A percentile compares a stretch with the other conserved stretches of the same genome.
Evolutionary conservation across 2,888 invertebrate species (phyloP).

Genomic region (Eilema depressum): DNA sequence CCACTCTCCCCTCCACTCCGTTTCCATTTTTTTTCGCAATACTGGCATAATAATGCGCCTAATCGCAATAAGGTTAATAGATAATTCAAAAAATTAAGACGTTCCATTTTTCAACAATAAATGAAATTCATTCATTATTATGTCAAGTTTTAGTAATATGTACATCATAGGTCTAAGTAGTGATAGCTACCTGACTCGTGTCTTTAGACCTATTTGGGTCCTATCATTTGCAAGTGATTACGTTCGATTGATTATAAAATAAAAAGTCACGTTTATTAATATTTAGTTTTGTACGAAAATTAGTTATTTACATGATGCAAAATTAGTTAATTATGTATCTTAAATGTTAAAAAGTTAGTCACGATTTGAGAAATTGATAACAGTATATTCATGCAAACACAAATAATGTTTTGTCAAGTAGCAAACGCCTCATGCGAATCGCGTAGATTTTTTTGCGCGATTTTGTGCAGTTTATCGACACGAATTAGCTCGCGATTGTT

Average conservation of each 20-base stretch:
- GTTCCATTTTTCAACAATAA: neutral
- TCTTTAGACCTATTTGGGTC: neutral
- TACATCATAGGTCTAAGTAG: no score
- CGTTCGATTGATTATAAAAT: neutral
- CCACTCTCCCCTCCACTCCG: neutral
- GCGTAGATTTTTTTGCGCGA: no score
- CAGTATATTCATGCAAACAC: conserved; percentile 10
- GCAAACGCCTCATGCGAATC: no score
- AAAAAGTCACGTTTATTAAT: neutral
- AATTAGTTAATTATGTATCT: conserved; percentile 8
- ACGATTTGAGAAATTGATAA: neutral
- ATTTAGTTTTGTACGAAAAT: no score
- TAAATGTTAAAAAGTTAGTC: conserved; percentile 10
- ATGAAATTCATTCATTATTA: neutral
- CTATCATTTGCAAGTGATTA: neutral
- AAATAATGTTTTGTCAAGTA: neutral
- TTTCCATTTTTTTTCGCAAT: neutral
- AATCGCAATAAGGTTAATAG: neutral
- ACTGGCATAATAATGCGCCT: neutral
- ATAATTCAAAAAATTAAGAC: conserved; percentile 3
- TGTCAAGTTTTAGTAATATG: neutral
- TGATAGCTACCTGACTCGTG: neutral
- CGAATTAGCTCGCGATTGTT: no score
- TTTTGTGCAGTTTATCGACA: no score
- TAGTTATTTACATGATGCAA: conserved; percentile 4